Base-by-base conservation (phyloP, 1,140 invertebrate species). In the Agrilus planipennis region DNA sequence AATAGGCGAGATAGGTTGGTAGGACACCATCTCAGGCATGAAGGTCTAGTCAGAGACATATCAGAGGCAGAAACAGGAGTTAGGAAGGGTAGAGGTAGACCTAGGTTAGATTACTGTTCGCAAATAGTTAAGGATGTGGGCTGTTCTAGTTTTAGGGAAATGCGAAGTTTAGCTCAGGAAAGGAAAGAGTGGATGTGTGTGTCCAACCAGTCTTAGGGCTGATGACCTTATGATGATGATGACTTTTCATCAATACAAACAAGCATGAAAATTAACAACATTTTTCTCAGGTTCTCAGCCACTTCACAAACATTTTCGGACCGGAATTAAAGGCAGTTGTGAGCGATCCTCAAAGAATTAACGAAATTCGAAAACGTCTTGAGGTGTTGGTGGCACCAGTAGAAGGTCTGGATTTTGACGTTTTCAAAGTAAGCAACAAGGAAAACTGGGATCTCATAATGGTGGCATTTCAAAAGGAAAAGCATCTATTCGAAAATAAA, bases 241-340 rank as follows among this genome's bases (percentile, higher is more conserved):
- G n/a, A n/a, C n/a, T n/a, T n/a, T n/a, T n/a, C 15, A n/a, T 16
- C 6, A 17, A 27, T 20, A 12, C n/a, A 44, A 31, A 35, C 36
- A 29, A 18, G 19, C 9, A 1, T 22, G 21, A 38, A 14, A 34
- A 12, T n/a, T 29, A 7, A 39, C 14, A 27, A 32, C 32, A 22
- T 42, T n/a, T 37, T 22, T 25, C 22, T 39, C 50, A 79, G 73
- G 74, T 84, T 0, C 67, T 90, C 0, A 75, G 84, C 52, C 83
- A 92, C 55, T 91, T 91, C 54, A 79, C 87, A 55, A 89, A 89
- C 45, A 84, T 92, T 32, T 91, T 94, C 56, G 84, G 87, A 0
- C 68, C 77, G 3, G 82, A 91, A 52, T 62, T 94, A 0, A 88
- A 89, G 54, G 77, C 84, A 0, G 81, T 91, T 9, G 84, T 90